Conservation (phyloP, 2,113 vertebrate species). For the Oplegnathus fasciatus region DNA sequence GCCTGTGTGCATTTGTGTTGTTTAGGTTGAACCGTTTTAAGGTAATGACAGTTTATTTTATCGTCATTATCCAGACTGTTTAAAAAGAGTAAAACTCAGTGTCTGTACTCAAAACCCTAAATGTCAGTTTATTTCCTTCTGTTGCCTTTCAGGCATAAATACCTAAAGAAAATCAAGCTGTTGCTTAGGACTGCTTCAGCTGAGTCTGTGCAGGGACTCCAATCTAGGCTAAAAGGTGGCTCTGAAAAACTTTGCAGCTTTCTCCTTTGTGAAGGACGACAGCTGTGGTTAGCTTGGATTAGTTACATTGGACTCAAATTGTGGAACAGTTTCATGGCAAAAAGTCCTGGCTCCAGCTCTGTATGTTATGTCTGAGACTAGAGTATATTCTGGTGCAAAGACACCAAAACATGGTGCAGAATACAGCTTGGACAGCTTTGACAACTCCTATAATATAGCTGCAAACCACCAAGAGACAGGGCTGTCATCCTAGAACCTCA, state of each 20-base stretch:
- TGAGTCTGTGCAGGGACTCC: not conserved
- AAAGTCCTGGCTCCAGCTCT: not conserved
- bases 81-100: not conserved
- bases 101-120: not conserved
- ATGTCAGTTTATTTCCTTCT: not conserved
- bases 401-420: not conserved
- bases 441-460: conserved; percentile 11
- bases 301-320: not conserved
- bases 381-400: not conserved
- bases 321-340: not conserved
- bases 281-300: conserved; percentile 5
- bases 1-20: not conserved
- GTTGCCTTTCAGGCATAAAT: not conserved
- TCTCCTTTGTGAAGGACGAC: not conserved
- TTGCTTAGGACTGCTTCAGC: not conserved
- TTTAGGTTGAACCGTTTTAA: not conserved
- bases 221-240: not conserved
- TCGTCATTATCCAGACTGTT: not conserved
- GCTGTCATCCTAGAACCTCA: not conserved
- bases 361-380: not conserved
- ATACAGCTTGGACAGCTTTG: not conserved
- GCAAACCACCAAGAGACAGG: not conserved
- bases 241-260: not conserved
- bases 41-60: not conserved
- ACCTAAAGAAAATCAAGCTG: not conserved